Evolutionary conservation across 2,113 vertebrate species (phyloP).

Genomic region (Callipepla squamata): DNA sequence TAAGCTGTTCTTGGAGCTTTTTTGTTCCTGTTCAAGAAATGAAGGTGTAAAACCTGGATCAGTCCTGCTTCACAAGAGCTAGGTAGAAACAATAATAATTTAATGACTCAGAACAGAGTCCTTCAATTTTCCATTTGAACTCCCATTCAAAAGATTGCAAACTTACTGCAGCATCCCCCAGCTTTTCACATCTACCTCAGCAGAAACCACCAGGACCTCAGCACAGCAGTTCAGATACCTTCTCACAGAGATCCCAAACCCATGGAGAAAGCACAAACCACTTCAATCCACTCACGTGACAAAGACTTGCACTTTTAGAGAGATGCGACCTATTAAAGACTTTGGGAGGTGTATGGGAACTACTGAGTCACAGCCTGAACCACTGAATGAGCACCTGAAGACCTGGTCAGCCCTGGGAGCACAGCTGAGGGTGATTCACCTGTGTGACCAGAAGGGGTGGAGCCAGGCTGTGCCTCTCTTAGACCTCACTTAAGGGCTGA

Average conservation of each 20-base stretch:
- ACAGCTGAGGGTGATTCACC: no score
- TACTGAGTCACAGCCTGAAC: no score
- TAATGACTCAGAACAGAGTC: neutral
- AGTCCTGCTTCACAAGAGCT: neutral
- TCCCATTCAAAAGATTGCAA: neutral
- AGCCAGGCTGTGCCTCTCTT: no score
- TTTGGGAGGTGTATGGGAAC: neutral
- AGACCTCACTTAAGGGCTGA: no score
- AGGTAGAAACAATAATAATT: neutral
- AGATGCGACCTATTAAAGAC: neutral
- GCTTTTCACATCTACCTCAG: fast-evolving
- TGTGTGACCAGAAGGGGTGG: no score
- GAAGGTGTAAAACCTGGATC: neutral
- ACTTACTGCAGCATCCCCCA: neutral
- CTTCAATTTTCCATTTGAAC: neutral
- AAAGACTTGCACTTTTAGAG: neutral
- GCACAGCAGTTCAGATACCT: neutral
- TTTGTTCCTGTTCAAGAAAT: slow-evolving; percentile 73
- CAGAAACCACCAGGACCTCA: neutral
- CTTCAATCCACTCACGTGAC: neutral
- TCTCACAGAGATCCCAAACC: neutral
- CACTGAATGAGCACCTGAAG: no score
- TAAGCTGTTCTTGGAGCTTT: slow-evolving; percentile 74
- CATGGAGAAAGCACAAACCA: neutral
- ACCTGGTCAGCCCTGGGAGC: no score